Evolutionary conservation across 2,888 invertebrate species (phyloP).

Genomic region (Zhuqinia jingwanae): DNA sequence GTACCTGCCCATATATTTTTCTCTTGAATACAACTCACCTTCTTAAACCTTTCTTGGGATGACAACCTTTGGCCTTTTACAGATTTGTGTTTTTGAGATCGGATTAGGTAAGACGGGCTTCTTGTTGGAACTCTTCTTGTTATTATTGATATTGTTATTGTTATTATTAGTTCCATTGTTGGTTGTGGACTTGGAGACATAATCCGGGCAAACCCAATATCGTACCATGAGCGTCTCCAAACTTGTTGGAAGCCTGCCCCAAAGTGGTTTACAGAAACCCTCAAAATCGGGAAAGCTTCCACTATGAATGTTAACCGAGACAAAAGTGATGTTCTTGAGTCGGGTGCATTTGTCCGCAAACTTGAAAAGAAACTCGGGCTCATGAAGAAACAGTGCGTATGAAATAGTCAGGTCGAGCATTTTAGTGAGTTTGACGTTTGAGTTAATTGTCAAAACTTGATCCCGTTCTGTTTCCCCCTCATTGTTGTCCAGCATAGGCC

Average conservation of each 20-base stretch:
- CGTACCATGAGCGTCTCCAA: conserved; percentile 9
- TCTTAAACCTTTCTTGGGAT: neutral
- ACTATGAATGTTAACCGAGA: conserved; percentile 42
- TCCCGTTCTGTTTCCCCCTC: conserved; percentile 22
- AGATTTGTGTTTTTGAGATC: neutral
- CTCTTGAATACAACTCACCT: neutral
- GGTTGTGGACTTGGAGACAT: neutral
- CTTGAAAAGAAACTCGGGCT: conserved; percentile 27
- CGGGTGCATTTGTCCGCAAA: conserved; percentile 13
- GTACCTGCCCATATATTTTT: neutral
- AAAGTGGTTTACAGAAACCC: conserved; percentile 24
- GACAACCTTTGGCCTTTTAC: conserved; percentile 9
- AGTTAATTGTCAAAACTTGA: neutral
- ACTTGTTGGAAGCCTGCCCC: conserved; percentile 12
- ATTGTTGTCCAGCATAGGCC: conserved; percentile 2
- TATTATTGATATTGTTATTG: too few species aligned
- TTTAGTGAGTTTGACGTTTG: neutral
- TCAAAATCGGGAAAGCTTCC: conserved; percentile 27
- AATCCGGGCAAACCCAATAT: conserved; percentile 20
- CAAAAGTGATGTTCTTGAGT: conserved; percentile 6
- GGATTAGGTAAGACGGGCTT: neutral
- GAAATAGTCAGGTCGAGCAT: conserved; percentile 18
- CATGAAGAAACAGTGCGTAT: conserved; percentile 23
- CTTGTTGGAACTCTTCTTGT: conserved; percentile 14
- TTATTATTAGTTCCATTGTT: too few species aligned